Conservation (phyloP, 2,888 invertebrate genomes). For the Nomada hirtipes region DNA sequence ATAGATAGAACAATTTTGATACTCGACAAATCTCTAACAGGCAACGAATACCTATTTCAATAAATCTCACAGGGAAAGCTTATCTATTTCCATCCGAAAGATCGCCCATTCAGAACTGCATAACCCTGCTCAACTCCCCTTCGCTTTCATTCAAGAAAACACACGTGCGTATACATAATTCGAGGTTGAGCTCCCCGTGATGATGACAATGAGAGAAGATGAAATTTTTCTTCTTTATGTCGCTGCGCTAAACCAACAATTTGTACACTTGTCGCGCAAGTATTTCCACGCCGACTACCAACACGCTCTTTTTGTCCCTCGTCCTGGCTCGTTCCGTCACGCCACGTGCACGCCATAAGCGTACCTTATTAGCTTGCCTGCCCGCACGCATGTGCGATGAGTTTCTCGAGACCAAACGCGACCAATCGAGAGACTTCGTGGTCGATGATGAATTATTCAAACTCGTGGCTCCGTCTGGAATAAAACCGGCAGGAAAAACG, state of each 20-base stretch:
- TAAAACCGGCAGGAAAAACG: conserved; percentile 13
- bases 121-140: too few species aligned
- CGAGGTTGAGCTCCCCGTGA: background rate
- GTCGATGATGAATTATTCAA: conserved; percentile 66
- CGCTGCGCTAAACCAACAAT: conserved; percentile 39
- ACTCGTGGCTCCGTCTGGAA: conserved; percentile 35
- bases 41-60: too few species aligned
- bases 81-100: too few species aligned
- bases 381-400: conserved; percentile 56
- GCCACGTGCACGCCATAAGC: conserved; percentile 70
- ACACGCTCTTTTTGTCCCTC: conserved; percentile 53
- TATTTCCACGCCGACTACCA: conserved; percentile 33
- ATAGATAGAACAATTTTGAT: too few species aligned
- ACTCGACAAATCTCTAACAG: too few species aligned
- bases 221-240: conserved; percentile 28
- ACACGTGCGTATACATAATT: too few species aligned
- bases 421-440: conserved; percentile 62
- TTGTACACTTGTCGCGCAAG: conserved; percentile 48
- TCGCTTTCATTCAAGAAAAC: background rate
- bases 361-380: conserved; percentile 65
- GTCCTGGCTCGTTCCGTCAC: conserved; percentile 52
- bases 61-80: too few species aligned
- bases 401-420: conserved; percentile 29
- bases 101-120: too few species aligned
- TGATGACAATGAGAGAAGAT: background rate